These are phyloP conservation scores for Sylvilagus bachmani DNA, from an alignment of 2,113 vertebrate species.

Conservation along the genomic window DNA sequence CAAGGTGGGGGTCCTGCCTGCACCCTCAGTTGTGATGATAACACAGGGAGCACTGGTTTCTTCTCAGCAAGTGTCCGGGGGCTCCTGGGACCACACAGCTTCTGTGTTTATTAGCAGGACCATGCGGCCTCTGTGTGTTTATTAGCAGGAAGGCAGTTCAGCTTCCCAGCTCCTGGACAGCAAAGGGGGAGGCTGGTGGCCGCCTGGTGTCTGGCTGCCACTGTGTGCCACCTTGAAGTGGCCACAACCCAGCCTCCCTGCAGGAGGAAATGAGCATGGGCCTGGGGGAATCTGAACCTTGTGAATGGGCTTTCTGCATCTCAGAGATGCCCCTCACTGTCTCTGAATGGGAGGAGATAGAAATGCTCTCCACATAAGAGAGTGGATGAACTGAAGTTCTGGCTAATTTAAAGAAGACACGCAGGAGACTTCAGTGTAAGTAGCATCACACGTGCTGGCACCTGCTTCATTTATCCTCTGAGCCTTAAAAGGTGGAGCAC, in stretches of 20 bases:
- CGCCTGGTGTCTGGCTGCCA: neutral
- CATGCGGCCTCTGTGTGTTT: neutral
- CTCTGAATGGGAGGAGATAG: neutral
- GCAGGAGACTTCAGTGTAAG: neutral
- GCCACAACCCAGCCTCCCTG: too few species aligned
- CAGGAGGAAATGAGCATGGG: neutral
- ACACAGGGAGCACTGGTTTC: neutral
- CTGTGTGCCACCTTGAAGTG: neutral
- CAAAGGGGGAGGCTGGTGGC: neutral
- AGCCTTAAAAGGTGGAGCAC: too few species aligned
- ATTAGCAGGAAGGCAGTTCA: rapidly evolving
- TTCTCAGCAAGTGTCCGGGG: neutral
- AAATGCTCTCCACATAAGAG: neutral
- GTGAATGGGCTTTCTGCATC: neutral
- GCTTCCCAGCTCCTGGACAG: neutral
- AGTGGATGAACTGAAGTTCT: neutral
- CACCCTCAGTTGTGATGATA: neutral
- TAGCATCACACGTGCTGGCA: neutral
- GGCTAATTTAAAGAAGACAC: neutral
- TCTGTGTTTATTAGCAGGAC: rapidly evolving
- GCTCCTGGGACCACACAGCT: rapidly evolving
- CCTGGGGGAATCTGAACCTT: neutral
- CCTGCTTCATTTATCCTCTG: neutral
- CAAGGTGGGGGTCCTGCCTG: rapidly evolving
- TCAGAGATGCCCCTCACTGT: neutral